Base-by-base conservation (phyloP, 2,113 vertebrate genomes). In the Nycticebus coucang region DNA sequence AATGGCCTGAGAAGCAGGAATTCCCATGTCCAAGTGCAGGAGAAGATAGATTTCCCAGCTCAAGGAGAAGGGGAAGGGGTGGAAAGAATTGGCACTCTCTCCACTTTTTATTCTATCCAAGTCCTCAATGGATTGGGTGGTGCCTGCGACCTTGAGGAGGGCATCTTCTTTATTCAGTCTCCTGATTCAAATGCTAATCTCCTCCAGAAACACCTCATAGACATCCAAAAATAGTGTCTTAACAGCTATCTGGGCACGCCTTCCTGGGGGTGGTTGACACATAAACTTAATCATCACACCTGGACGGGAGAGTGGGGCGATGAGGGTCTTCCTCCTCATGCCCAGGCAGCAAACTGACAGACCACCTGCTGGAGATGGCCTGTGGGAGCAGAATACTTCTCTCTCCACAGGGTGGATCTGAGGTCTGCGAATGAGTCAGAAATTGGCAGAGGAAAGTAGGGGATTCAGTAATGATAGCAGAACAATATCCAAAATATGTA, bases 371-470 rank as follows among this genome's bases (percentile, higher is more conserved):
- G 21, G 72, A 80, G 35, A 30, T 69, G 53, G 53, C 7, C 21
- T 50, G 21, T 89, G 72, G 35, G 87, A 83, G 24, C 37, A 85
- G 64, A 35, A 7, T 74, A 7, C 35, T 59, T 96, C 21, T 86
- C 12, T 74, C 5, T 14, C 13, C 17, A 72, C 45, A 45, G 35
- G 89, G 4, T 68, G 50, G 18, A 60, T 35, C n/a, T 72, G 18
- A 90, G 24, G 18, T 89, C n/a, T 74, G 37, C 94, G 50, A 85
- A 6, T 89, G 62, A 96, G 19, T 66, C 57, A 57, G 72, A 91
- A 57, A 62, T 77, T 89, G 64, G 37, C 4, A 24, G 93, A 91
- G 79, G 86, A 93, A 92, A 55, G 26, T 11, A 53, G 37, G 0
- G 50, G 9, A 75, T 53, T 12, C 89, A 50, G 26, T 53, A 60